phyloP scores from a whole-genome alignment of 1,140 invertebrate genomes.

The Leptinotarsa lineolata region DNA sequence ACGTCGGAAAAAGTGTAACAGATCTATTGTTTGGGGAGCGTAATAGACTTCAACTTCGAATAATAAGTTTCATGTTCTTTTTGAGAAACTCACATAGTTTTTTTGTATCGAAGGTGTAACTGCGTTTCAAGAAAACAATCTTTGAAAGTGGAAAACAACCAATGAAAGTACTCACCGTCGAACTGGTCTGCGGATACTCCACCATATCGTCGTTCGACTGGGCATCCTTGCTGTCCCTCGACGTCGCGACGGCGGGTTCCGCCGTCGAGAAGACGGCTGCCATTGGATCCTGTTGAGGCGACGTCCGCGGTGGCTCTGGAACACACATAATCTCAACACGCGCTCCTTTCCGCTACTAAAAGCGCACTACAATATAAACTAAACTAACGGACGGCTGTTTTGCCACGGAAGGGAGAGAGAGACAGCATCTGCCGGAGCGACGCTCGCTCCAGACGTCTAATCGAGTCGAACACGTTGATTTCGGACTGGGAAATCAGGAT shows the following conservation, averaged over 20 bases:
- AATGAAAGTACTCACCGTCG: constrained; percentile 57
- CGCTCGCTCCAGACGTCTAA: background rate
- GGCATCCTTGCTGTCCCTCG: constrained; percentile 27
- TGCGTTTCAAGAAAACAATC: no score
- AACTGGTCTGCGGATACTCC: constrained; percentile 60
- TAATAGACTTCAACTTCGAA: no score
- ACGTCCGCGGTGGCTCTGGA: constrained; percentile 73
- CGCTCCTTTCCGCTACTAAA: background rate
- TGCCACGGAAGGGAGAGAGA: background rate
- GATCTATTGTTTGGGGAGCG: no score
- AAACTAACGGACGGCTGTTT: background rate
- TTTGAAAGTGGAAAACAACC: background rate
- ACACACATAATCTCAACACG: constrained; percentile 36
- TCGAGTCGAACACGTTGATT: constrained; percentile 2
- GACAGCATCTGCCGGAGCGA: background rate
- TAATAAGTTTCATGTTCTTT: no score
- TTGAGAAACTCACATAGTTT: no score
- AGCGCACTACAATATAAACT: constrained; percentile 2
- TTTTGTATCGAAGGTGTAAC: no score
- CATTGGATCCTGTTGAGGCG: constrained; percentile 69
- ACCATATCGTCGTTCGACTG: constrained; percentile 42
- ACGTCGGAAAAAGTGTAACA: no score
- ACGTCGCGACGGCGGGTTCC: constrained; percentile 41
- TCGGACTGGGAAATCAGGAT: background rate
- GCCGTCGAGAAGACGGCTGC: constrained; percentile 57